Evolutionary conservation across 1,140 invertebrate genomes (phyloP), one percentile per base, ranked within the genome.

Genomic region (Euglossa dilemma): DNA sequence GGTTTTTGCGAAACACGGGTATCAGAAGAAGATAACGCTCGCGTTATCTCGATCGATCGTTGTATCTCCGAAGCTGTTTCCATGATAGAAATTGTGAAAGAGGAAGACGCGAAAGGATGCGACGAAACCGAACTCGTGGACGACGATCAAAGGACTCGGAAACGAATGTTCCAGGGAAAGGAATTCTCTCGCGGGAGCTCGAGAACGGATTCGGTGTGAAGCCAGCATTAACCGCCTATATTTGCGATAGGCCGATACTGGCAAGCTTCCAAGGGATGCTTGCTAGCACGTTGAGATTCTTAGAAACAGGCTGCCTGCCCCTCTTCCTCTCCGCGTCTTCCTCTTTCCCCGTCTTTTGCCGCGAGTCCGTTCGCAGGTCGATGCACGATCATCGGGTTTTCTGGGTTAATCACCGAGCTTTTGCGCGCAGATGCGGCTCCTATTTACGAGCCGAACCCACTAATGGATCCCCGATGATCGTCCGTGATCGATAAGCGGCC

Each of bases 391-490:
- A 88, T 83, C 64, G 82, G 84, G 75, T 87, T 91, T 90, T 91
- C 85, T 91, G 73, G 85, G 88, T 91, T 92, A 91, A 91, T 91
- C 86, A 85, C 61, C 82, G 70, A 74, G 70, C 75, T 80, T 83
- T 84, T 43, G 56, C 67, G 18, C 72, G 72, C 25, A 1, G 28
- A 45, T 5, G 43, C 6, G 6, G 9, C n/a, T 28, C 57, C n/a
- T 50, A 28, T 23, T 20, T 74, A 47, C 57, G 28, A n/a, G 43
- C 6, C 4, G 1, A 36, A 36, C 36, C 36, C 11, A 47, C 45
- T 63, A 63, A 75, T 75, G 18, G 45, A 16, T 16, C n/a, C 6
- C 28, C n/a, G 57, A 74, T 74, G 36, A 61, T 43, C n/a, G 23
- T 61, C 16, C 28, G 6, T 9, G n/a, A 71, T 28, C n/a, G 69